phyloP scores from a whole-genome alignment of 2,888 invertebrate species.

The Taphrorychus bicolor region DNA sequence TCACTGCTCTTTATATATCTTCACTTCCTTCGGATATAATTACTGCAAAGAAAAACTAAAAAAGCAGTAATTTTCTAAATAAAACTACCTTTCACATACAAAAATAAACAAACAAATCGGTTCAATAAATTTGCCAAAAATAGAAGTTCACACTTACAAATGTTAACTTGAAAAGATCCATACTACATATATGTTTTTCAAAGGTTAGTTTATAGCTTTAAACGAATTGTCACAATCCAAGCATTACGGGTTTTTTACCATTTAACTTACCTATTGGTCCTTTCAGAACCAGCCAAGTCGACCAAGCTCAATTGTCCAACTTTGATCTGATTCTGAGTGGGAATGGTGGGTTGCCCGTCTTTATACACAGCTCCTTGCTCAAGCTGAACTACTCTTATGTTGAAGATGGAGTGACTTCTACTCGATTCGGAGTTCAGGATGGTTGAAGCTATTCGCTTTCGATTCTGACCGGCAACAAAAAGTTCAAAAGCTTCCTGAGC shows the following conservation, averaged over 20 bases:
- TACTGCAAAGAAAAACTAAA: no score
- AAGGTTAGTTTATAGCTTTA: no score
- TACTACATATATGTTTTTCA: no score
- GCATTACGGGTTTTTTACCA: background rate
- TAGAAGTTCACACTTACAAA: no score
- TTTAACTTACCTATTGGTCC: constrained; percentile 68
- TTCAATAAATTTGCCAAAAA: no score
- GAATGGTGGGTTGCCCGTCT: constrained; percentile 74
- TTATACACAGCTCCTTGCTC: constrained; percentile 52
- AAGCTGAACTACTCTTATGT: constrained; percentile 85
- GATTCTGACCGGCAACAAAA: constrained; percentile 84
- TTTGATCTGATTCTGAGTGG: constrained; percentile 78
- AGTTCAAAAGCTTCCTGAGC: constrained; percentile 94
- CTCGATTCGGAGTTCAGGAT: constrained; percentile 94
- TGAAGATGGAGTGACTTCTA: constrained; percentile 96
- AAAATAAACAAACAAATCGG: no score
- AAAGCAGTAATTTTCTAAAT: no score
- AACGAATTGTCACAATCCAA: background rate
- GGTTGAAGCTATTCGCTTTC: constrained; percentile 93
- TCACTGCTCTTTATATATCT: no score
- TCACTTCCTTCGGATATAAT: no score
- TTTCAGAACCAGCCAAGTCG: constrained; percentile 97
- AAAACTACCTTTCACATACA: no score
- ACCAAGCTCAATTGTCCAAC: constrained; percentile 94
- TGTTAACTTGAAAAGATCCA: no score